These are phyloP conservation scores for Percina caprodes DNA, from an alignment of 2,113 vertebrate genomes.

Conservation along the genomic window DNA sequence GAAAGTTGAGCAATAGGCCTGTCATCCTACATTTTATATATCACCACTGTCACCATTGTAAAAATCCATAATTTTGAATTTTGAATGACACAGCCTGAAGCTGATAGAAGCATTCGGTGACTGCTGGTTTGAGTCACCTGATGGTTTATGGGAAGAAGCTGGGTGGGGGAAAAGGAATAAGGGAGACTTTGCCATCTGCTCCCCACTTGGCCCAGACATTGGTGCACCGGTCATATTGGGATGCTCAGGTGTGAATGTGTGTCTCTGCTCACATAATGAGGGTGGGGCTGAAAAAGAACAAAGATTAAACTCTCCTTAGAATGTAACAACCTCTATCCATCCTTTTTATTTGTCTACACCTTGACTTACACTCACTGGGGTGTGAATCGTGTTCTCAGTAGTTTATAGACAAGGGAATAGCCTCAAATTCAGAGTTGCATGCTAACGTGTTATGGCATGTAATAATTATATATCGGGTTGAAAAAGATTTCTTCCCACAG, in stretches of 20 bases:
- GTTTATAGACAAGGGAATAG: not conserved
- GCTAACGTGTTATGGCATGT: not conserved
- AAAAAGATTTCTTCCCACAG: not conserved
- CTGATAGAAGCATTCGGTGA: not conserved
- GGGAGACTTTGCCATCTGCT: slow-evolving; percentile 29
- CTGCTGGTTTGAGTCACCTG: not conserved
- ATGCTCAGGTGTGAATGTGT: slow-evolving; percentile 34
- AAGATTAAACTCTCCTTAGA: not conserved
- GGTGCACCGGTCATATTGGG: slow-evolving; percentile 20
- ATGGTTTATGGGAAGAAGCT: not conserved
- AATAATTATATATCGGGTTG: not conserved
- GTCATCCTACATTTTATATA: not conserved
- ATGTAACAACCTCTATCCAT: not conserved
- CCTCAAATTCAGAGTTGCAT: not conserved
- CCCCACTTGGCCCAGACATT: not conserved
- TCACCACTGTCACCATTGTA: not conserved
- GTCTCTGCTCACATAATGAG: slow-evolving; percentile 1
- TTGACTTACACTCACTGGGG: too few relatives aligned
- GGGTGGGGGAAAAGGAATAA: not conserved
- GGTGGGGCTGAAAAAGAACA: not conserved
- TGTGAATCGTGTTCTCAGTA: not conserved
- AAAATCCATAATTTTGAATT: not conserved
- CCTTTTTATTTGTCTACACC: not conserved
- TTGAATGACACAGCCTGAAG: not conserved
- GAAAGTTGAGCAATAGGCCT: not conserved